A percentile compares a stretch with the other conserved stretches of the same genome.
Evolutionary conservation across 1,140 invertebrate genomes (phyloP).

Genomic region (Drosophila bocki): DNA sequence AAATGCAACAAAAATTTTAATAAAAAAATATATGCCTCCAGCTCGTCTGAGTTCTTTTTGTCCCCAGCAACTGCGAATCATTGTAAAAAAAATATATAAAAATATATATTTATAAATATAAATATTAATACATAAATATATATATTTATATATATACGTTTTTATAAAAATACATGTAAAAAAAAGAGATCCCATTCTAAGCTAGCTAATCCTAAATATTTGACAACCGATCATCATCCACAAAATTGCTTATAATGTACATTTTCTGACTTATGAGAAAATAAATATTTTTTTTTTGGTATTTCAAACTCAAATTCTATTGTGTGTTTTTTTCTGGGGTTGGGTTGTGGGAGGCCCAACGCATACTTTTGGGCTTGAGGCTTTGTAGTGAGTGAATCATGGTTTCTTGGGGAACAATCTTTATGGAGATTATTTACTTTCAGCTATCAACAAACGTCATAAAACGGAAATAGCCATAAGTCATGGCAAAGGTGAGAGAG

Average conservation of each 20-base stretch:
- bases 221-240: conserved; percentile 39
- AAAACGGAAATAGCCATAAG: neutral
- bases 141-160: neutral
- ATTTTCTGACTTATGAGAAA: conserved; percentile 64
- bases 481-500: neutral
- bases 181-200: neutral
- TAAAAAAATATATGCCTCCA: neutral
- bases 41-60: conserved; percentile 17
- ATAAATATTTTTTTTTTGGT: conserved; percentile 75
- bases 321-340: conserved; percentile 7
- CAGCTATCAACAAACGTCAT: neutral
- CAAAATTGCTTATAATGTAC: conserved; percentile 46
- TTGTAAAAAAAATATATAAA: conserved; percentile 3
- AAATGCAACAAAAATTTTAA: conserved; percentile 18
- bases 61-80: conserved; percentile 10
- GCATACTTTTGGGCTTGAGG: neutral
- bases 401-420: neutral
- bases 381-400: neutral
- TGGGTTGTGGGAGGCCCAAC: neutral
- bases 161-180: too few species aligned
- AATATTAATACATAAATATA: neutral
- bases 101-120: neutral
- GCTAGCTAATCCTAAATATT: conserved; percentile 44
- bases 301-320: conserved; percentile 63
- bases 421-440: neutral